Evolutionary conservation across 2,888 invertebrate species (phyloP).

Genomic region (Cantharis nigra): DNA sequence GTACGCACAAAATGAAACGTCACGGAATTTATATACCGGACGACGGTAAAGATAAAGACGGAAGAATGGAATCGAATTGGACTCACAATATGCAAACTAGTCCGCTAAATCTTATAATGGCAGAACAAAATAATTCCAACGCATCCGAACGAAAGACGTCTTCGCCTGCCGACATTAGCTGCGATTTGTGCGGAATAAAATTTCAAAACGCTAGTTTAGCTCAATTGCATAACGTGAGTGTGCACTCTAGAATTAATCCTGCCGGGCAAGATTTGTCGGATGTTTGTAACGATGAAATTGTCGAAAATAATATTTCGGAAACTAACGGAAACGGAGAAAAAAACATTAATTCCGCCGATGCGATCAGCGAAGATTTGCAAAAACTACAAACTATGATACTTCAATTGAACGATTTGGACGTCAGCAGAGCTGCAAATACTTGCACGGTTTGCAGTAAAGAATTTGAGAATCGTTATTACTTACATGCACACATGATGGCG

Average conservation of each 20-base stretch:
- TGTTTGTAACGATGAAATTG: conserved; percentile 20
- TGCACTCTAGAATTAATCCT: conserved; percentile 46
- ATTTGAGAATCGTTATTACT: conserved; percentile 71
- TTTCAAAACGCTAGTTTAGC: conserved; percentile 58
- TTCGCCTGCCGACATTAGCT: conserved; percentile 56
- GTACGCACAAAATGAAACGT: conserved; percentile 91
- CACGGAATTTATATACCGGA: conserved; percentile 79
- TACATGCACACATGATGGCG: conserved; percentile 70
- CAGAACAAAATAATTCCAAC: conserved; percentile 61
- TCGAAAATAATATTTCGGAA: conserved; percentile 22
- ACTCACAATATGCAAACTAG: conserved; percentile 65
- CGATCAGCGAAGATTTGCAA: conserved; percentile 83
- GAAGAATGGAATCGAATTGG: conserved; percentile 47
- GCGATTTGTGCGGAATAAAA: conserved; percentile 59
- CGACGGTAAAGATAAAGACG: conserved; percentile 58
- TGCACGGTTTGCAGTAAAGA: conserved; percentile 76
- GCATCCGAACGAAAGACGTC: conserved; percentile 56
- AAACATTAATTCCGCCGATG: conserved; percentile 55
- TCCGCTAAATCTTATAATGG: conserved; percentile 77
- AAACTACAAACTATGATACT: conserved; percentile 90
- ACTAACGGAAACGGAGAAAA: conserved; percentile 22
- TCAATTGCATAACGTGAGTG: conserved; percentile 53
- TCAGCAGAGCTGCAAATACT: conserved; percentile 57
- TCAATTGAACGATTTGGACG: conserved; percentile 82
- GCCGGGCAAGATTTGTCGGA: conserved; percentile 30